phyloP scores from a whole-genome alignment of 2,113 vertebrate genomes.

The Caranx melampygus region DNA sequence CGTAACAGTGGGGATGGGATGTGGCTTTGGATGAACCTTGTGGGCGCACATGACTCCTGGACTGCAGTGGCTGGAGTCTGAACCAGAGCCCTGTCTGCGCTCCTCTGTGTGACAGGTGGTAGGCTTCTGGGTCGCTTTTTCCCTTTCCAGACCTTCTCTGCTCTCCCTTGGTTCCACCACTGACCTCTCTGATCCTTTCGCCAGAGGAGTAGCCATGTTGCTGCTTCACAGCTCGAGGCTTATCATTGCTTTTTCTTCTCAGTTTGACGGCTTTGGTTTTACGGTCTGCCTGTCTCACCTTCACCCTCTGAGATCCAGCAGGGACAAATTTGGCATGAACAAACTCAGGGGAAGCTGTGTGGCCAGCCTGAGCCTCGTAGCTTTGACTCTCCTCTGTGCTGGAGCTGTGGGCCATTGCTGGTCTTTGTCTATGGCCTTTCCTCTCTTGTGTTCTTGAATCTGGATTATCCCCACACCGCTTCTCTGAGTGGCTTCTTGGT shows the following conservation, averaged over 20 bases:
- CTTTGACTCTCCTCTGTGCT: constrained; percentile 63
- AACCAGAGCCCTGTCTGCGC: constrained; percentile 82
- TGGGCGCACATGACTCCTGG: constrained; percentile 62
- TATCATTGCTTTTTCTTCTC: constrained; percentile 83
- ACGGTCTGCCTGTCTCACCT: constrained; percentile 83
- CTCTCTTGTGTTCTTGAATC: constrained; percentile 27
- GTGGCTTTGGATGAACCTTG: constrained; percentile 68
- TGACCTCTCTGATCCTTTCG: constrained; percentile 75
- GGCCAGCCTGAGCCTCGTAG: constrained; percentile 53
- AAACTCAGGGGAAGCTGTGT: constrained; percentile 73
- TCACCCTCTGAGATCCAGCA: constrained; percentile 82
- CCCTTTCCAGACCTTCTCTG: constrained; percentile 61
- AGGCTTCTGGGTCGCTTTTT: constrained; percentile 51
- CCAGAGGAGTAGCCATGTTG: constrained; percentile 60
- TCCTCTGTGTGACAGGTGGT: constrained; percentile 70
- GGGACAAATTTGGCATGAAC: constrained; percentile 85
- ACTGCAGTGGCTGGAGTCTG: constrained; percentile 86
- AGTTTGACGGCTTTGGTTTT: constrained; percentile 86
- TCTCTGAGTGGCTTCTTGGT: constrained; percentile 47
- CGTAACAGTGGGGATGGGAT: constrained; percentile 59
- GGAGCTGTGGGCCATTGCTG: constrained; percentile 44
- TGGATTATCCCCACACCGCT: constrained; percentile 29
- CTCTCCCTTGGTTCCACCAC: constrained; percentile 48
- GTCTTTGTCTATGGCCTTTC: constrained; percentile 66
- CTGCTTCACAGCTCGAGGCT: constrained; percentile 73